Conservation (phyloP, 2,888 invertebrate species). For the Seira musarum region DNA sequence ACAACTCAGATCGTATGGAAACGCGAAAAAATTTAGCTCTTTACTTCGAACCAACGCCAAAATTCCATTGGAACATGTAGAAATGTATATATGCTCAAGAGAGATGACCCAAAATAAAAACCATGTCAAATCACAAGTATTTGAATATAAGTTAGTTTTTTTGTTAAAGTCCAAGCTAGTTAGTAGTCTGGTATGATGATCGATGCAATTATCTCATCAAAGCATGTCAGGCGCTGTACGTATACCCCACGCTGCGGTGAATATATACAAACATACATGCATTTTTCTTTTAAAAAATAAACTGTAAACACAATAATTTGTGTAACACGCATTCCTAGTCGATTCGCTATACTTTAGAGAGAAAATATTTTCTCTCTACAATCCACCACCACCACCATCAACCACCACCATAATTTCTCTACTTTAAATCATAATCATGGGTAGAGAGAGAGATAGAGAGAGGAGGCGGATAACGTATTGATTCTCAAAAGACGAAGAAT, state of each 20-base stretch:
- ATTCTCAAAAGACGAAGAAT: slow-evolving; percentile 11
- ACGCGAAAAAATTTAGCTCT: no score
- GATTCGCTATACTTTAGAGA: slow-evolving; percentile 1
- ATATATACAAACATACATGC: neutral
- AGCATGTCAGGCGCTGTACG: slow-evolving; percentile 29
- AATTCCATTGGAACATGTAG: no score
- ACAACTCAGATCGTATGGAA: no score
- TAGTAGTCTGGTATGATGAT: no score
- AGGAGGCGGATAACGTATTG: slow-evolving; percentile 17
- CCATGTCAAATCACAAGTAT: no score
- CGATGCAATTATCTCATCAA: slow-evolving; percentile 46
- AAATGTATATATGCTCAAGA: no score
- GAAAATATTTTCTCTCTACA: slow-evolving; percentile 17
- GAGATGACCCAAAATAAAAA: no score
- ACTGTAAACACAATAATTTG: slow-evolving; percentile 45
- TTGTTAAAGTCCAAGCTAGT: no score
- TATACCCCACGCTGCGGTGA: neutral
- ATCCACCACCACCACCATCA: slow-evolving; percentile 19
- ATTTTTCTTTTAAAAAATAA: slow-evolving; percentile 5
- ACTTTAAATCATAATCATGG: slow-evolving; percentile 12
- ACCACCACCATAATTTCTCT: neutral
- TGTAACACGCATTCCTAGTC: slow-evolving; percentile 1
- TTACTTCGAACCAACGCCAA: no score
- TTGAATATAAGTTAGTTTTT: no score
- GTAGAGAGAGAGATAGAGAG: slow-evolving; percentile 3